phyloP scores from a whole-genome alignment of 2,797 vertebrate species.

The Gymnoscopelus microlampas region DNA sequence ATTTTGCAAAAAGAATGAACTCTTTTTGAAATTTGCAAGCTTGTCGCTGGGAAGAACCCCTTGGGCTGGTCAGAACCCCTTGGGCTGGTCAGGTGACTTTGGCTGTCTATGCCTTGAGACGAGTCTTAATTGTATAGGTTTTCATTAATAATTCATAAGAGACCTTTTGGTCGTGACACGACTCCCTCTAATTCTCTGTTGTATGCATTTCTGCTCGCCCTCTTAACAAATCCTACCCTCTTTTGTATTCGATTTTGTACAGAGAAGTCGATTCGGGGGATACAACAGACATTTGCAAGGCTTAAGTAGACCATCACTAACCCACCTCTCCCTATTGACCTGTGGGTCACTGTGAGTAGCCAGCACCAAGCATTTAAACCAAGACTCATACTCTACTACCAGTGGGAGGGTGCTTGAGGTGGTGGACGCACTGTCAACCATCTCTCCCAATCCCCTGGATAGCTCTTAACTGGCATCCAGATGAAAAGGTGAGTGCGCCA shows the following conservation, averaged over 20 bases:
- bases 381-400: slow-evolving; percentile 1
- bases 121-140: too few relatives aligned
- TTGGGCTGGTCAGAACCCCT: too few relatives aligned
- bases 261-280: not conserved
- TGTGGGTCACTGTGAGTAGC: slow-evolving; percentile 9
- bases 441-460: too few relatives aligned
- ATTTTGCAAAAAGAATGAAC: too few relatives aligned
- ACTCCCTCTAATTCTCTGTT: slow-evolving; percentile 15
- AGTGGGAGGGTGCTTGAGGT: too few relatives aligned
- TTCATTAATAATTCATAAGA: too few relatives aligned
- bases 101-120: too few relatives aligned
- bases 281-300: not conserved
- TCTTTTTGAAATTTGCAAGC: too few relatives aligned
- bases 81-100: too few relatives aligned
- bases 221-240: slow-evolving; percentile 36
- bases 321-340: slow-evolving; percentile 33
- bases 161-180: not conserved
- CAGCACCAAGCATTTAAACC: slow-evolving; percentile 6
- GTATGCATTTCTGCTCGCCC: slow-evolving; percentile 21
- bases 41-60: too few relatives aligned
- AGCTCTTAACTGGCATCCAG: too few relatives aligned
- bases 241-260: slow-evolving; percentile 9
- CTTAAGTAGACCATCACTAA: slow-evolving; percentile 22
- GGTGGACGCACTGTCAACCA: too few relatives aligned
- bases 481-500: slow-evolving; percentile 3